Percentiles rank a stretch among this genome's conserved stretches.
Evolutionary conservation across 2,113 vertebrate species (phyloP).

Genomic region (Choloepus hoffmanni): DNA sequence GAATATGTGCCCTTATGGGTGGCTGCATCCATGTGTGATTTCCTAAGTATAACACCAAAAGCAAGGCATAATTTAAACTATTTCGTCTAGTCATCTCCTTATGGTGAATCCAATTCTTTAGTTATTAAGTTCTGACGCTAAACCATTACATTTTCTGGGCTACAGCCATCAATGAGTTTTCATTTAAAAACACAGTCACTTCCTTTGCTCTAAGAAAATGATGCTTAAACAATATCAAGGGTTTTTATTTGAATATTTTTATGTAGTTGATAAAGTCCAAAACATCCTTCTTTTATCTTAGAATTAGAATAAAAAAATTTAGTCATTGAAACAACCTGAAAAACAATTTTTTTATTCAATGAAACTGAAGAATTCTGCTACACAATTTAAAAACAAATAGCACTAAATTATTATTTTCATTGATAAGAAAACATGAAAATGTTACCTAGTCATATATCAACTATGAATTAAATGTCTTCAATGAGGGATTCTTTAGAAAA

Average conservation of each 20-base stretch:
- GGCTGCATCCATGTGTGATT: background rate
- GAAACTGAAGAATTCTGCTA: background rate
- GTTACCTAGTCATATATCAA: background rate
- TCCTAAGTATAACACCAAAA: slow-evolving; percentile 49
- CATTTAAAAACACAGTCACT: slow-evolving; percentile 29
- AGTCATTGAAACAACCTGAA: background rate
- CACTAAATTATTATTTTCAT: background rate
- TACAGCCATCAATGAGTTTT: background rate
- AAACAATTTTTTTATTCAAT: background rate
- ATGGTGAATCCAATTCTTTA: background rate
- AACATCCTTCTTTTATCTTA: background rate
- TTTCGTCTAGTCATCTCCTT: background rate
- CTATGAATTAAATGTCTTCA: slow-evolving; percentile 8
- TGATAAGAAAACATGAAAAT: slow-evolving; percentile 43
- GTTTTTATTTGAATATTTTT: slow-evolving; percentile 21
- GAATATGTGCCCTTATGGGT: background rate
- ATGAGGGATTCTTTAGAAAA: background rate
- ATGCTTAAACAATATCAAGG: background rate
- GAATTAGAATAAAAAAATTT: slow-evolving; percentile 52
- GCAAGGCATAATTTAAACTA: slow-evolving; percentile 35
- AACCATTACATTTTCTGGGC: slow-evolving; percentile 37
- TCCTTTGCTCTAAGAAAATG: slow-evolving; percentile 35
- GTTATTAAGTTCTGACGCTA: slow-evolving; percentile 22
- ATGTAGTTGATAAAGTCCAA: slow-evolving; percentile 6
- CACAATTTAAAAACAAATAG: slow-evolving; percentile 9